Base-by-base conservation (phyloP, 2,888 invertebrate species). In the Siphonodentalium dalli region DNA sequence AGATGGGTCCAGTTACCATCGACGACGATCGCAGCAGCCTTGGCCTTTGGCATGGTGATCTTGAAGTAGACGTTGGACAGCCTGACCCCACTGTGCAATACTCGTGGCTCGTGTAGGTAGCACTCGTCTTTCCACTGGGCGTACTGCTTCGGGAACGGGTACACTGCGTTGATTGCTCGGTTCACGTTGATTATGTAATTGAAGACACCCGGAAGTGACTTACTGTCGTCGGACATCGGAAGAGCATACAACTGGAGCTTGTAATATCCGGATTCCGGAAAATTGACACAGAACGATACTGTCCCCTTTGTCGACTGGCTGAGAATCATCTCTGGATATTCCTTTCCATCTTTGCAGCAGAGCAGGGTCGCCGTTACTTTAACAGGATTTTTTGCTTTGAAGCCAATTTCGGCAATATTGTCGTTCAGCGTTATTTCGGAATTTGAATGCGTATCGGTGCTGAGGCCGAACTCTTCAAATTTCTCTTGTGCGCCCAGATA, bases 401-500 rank as follows among this genome's bases (percentile, higher is more conserved):
- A 68, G 37, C 68, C 58, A 40, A 77, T 67, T 59, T 71, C 68
- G 23, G 77, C 63, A 3, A 65, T 62, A 55, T 79, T 80, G 41
- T 52, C 61, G 24, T 77, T 75, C 0, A 76, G 62, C 58, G 77
- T 77, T 41, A 81, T 69, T 51, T 78, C 75, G 6, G 81, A 78
- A 49, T 80, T 79, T 31, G 66, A 65, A 58, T 81, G 78, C 45
- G 71, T 75, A 23, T 62, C 48, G 3, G 77, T 71, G 35, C 59
- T 58, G 39, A 81, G 65, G 15, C 78, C 79, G 46, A 73, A 78
- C 53, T 76, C 74, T 52, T 66, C 69, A 63, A 78, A 81, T 49
- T 71, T 73, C n/a, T 75, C 78, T 63, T 80, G 79, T 5, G 78
- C 72, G 11, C 81, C 81, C 4, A 81, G 72, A 60, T 79, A 81